Conservation (phyloP, 2,797 vertebrate genomes). For the Eulemur albifrons region DNA sequence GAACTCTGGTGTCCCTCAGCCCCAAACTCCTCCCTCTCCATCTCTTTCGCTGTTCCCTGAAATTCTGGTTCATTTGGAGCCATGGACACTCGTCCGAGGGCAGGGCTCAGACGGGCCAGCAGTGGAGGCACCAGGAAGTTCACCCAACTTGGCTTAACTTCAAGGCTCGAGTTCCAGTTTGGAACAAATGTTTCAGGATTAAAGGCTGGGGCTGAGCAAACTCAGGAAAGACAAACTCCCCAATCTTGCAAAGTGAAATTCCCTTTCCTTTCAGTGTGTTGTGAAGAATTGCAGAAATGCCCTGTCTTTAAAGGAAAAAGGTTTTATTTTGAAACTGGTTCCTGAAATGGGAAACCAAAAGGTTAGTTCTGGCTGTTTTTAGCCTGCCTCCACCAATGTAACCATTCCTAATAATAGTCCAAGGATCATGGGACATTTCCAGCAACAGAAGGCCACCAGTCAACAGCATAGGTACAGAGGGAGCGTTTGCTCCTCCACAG, state of each 20-base stretch:
- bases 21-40: neutral
- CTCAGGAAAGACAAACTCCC: neutral
- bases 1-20: neutral
- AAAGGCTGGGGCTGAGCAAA: neutral
- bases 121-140: neutral
- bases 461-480: neutral
- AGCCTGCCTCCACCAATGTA: slow-evolving; percentile 33
- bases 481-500: neutral
- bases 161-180: slow-evolving; percentile 39
- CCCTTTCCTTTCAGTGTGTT: neutral
- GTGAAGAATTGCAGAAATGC: neutral
- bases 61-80: neutral
- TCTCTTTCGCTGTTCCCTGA: neutral
- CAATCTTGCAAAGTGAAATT: neutral
- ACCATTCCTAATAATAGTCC: slow-evolving; percentile 59
- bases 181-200: slow-evolving; percentile 25
- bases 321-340: slow-evolving; percentile 49
- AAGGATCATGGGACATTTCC: slow-evolving; percentile 28
- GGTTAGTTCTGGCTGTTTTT: slow-evolving; percentile 33
- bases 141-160: slow-evolving; percentile 30
- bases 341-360: slow-evolving; percentile 63
- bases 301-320: neutral
- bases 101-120: neutral
- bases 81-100: neutral
- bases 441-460: slow-evolving; percentile 20